Evolutionary conservation across 2,888 invertebrate genomes (phyloP).

Genomic region (Periphyllus acericola): DNA sequence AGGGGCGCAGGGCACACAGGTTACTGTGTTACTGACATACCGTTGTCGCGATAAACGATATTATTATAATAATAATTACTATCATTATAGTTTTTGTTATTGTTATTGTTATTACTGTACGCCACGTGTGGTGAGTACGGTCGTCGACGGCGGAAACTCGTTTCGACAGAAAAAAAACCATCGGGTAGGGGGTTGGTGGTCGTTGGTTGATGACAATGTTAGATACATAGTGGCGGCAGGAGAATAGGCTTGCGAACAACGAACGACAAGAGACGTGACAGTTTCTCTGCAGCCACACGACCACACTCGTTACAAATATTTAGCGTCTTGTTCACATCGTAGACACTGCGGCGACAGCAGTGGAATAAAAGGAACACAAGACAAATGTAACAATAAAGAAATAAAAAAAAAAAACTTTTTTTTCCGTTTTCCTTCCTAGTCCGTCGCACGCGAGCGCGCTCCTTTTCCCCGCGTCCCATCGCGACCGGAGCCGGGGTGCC

Average conservation of each 20-base stretch:
- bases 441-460: not conserved
- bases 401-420: not conserved
- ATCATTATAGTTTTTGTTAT: not conserved
- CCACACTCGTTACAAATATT: slow-evolving; percentile 11
- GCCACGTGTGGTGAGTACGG: not conserved
- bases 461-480: not conserved
- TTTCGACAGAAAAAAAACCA: not conserved
- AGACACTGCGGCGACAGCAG: not conserved
- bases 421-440: not conserved
- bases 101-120: not conserved
- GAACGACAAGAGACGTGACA: not conserved
- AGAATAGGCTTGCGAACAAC: not conserved
- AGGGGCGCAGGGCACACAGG: not conserved
- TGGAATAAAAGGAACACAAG: not conserved
- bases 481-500: not conserved
- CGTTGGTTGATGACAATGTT: not conserved
- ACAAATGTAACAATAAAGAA: not conserved
- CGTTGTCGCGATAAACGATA: not conserved
- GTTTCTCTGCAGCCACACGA: not conserved
- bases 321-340: not conserved
- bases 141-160: not conserved
- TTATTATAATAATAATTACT: too few relatives aligned
- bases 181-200: too few relatives aligned
- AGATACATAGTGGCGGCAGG: not conserved
- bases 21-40: not conserved